Base-by-base conservation (phyloP, 2,113 vertebrate species). In the Takifugu flavidus region DNA sequence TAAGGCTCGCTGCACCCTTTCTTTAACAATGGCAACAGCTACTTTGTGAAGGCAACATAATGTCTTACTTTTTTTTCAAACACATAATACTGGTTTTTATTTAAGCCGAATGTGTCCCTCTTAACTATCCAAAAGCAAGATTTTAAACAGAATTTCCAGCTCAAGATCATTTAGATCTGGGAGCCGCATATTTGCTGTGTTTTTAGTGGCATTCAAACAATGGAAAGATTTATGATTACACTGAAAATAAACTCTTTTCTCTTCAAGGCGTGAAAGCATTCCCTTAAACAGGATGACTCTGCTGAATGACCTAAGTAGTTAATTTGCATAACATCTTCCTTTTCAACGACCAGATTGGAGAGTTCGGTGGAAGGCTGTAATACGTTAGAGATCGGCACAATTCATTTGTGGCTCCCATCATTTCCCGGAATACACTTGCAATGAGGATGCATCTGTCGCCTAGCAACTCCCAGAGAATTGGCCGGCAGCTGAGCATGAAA, bases 391-490 rank as follows among this genome's bases (percentile, higher is more conserved):
- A 75, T 62, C 52, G 25, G 57, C 44, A 52, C 68, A 49, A 66
- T 75, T 63, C 70, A 62, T 84, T 80, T 72, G 78, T 53, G 53
- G 72, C 59, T 65, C 65, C 62, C 47, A 56, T 69, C 62, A 50
- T 77, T 82, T 80, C 70, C 70, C 72, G 72, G 78, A 70, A 77
- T 61, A 63, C 67, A 34, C 59, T 53, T 44, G 51, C 67, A 72
- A 78, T 67, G 63, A 74, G 61, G 70, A 85, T 74, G 65, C 71
- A 75, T 57, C 77, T 82, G 85, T 88, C 65, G 81, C 75, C 70
- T 88, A 88, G 86, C 86, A 88, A 85, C 86, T 70, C 74, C 31
- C 31, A 6, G 3, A 53, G 81, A 86, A 84, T 67, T 78, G 79
- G 74, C 74, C 79, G 56, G 72, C 83, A 83, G 78, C 71, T 74